Conservation (phyloP, 2,113 vertebrate genomes). For the Climacteris rufus region DNA sequence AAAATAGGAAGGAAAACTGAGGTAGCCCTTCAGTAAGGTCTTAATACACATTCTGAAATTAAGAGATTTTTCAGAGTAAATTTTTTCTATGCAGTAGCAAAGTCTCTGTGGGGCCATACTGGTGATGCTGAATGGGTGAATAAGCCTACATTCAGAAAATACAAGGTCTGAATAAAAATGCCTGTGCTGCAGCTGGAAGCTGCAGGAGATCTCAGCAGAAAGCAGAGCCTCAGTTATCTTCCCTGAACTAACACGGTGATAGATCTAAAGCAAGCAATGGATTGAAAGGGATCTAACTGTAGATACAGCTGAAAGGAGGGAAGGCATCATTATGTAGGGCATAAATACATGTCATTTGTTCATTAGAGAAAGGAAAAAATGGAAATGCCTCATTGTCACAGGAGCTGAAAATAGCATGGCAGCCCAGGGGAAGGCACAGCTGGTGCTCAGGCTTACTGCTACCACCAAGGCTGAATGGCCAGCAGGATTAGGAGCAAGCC, state of each 20-base stretch:
- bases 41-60: background rate
- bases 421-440: constrained; percentile 12
- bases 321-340: background rate
- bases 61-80: background rate
- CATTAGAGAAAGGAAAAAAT: constrained; percentile 5
- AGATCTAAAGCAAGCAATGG: background rate
- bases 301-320: background rate
- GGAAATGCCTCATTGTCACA: constrained; percentile 46
- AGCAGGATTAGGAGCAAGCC: background rate
- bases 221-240: background rate
- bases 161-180: background rate
- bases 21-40: background rate
- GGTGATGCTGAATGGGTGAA: background rate
- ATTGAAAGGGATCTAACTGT: background rate
- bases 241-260: background rate
- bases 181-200: background rate
- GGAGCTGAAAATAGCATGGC: background rate
- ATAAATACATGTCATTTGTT: constrained; percentile 35
- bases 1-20: background rate
- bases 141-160: background rate
- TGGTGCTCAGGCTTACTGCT: constrained; percentile 30
- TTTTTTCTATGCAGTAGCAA: background rate
- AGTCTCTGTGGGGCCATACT: background rate
- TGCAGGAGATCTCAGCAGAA: background rate
- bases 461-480: constrained; percentile 20